Conservation (phyloP, 2,888 invertebrate species). For the Alloplasta piceator region DNA sequence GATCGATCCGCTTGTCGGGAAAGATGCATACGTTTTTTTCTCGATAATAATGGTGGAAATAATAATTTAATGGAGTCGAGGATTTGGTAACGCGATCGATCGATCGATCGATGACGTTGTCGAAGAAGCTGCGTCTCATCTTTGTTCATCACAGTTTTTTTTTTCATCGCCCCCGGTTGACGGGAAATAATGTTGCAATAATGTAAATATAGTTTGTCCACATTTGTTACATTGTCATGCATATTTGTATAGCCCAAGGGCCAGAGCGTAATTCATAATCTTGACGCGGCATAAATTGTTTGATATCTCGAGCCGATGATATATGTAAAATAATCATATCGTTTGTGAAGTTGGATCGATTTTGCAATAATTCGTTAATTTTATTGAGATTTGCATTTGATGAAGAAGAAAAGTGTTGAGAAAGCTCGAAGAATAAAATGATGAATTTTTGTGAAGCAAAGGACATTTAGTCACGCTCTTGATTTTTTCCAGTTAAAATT, state of each 20-base stretch:
- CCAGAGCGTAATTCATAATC: slow-evolving; percentile 37
- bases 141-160: too few species aligned
- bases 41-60: slow-evolving; percentile 3
- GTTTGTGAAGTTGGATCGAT: too few species aligned
- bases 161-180: not conserved
- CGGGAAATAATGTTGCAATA: slow-evolving; percentile 67
- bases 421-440: too few species aligned
- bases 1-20: not conserved
- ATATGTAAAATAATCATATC: too few species aligned
- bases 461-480: not conserved
- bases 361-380: too few species aligned
- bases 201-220: slow-evolving; percentile 69
- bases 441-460: not conserved
- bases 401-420: too few species aligned
- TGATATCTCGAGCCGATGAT: not conserved
- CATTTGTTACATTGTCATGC: slow-evolving; percentile 60
- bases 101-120: slow-evolving; percentile 6
- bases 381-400: too few species aligned
- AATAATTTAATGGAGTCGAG: not conserved
- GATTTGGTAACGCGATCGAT: slow-evolving; percentile 17
- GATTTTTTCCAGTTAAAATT: not conserved
- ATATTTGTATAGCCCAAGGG: slow-evolving; percentile 47
- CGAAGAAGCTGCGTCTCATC: slow-evolving; percentile 18
- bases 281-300: not conserved
- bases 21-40: not conserved